These are phyloP conservation scores for Leptarthrus brevirostris DNA, from an alignment of 2,888 invertebrate species.

Conservation along the genomic window DNA sequence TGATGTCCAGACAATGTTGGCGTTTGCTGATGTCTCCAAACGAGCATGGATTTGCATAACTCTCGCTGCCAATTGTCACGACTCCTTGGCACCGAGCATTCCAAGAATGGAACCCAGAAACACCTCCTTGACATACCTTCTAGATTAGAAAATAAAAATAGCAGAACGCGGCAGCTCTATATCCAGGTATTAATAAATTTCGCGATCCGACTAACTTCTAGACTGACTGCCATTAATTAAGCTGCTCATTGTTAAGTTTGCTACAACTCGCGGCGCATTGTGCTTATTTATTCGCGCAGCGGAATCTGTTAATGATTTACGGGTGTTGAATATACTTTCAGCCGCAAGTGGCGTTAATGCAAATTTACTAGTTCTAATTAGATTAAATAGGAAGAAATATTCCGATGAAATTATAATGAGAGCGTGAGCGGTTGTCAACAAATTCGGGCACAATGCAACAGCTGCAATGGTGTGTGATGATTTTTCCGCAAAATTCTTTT, in stretches of 20 bases:
- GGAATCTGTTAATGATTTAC: slow-evolving; percentile 27
- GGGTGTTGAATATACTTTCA: not conserved
- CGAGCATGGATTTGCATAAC: slow-evolving; percentile 29
- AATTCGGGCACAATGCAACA: not conserved
- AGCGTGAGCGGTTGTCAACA: slow-evolving; percentile 19
- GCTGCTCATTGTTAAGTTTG: slow-evolving; percentile 5
- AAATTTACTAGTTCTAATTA: slow-evolving; percentile 40
- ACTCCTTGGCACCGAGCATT: slow-evolving; percentile 50
- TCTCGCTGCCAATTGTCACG: slow-evolving; percentile 49
- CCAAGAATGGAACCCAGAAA: slow-evolving; percentile 40
- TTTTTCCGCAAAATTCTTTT: too few relatives aligned
- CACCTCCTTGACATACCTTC: slow-evolving; percentile 36
- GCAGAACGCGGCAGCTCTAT: not conserved
- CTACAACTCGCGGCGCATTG: slow-evolving; percentile 27
- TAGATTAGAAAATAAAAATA: slow-evolving; percentile 36
- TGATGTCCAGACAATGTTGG: slow-evolving; percentile 44
- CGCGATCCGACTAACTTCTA: not conserved
- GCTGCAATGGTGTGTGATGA: too few relatives aligned
- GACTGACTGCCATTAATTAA: slow-evolving; percentile 37
- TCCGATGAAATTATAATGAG: too few relatives aligned
- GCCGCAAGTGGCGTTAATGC: slow-evolving; percentile 45
- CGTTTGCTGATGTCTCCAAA: slow-evolving; percentile 42
- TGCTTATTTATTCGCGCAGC: slow-evolving; percentile 18
- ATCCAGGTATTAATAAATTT: not conserved
- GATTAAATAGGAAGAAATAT: slow-evolving; percentile 22